Evolutionary conservation across 2,888 invertebrate species (phyloP).

Genomic region (Melipona beecheii): DNA sequence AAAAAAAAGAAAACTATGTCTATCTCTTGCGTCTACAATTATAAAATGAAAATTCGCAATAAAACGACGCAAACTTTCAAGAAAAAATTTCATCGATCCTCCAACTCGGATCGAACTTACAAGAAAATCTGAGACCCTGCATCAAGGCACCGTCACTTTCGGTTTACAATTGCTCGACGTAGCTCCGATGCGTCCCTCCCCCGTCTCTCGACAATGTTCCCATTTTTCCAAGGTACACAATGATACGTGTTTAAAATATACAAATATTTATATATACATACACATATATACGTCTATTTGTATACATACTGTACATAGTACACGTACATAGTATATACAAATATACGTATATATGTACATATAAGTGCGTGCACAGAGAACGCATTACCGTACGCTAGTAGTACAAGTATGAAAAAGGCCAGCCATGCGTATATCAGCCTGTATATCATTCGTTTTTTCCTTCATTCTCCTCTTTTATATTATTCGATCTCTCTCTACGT

Average conservation of each 20-base stretch:
- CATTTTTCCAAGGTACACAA: conserved; percentile 51
- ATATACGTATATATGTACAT: conserved; percentile 8
- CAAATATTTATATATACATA: conserved; percentile 23
- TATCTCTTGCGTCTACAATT: no score
- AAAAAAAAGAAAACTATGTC: no score
- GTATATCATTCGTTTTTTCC: conserved; percentile 13
- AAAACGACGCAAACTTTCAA: not conserved
- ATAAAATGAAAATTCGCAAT: not conserved
- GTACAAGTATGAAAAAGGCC: conserved; percentile 59
- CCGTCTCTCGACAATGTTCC: conserved; percentile 45
- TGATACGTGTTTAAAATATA: conserved; percentile 22
- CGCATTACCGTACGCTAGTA: conserved; percentile 51
- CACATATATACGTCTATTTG: not conserved
- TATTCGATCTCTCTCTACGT: conserved; percentile 72
- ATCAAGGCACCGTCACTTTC: conserved; percentile 46
- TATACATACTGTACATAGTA: conserved; percentile 2
- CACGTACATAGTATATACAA: conserved; percentile 17
- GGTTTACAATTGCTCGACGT: conserved; percentile 21
- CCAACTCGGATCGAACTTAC: not conserved
- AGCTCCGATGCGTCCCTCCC: conserved; percentile 25
- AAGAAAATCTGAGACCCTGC: conserved; percentile 18
- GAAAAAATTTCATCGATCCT: not conserved
- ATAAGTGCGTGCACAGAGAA: conserved; percentile 40
- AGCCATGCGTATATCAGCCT: conserved; percentile 57
- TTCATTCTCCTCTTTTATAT: conserved; percentile 60